Base-by-base conservation (phyloP, 2,888 invertebrate species). In the Zele albiditarsus region DNA sequence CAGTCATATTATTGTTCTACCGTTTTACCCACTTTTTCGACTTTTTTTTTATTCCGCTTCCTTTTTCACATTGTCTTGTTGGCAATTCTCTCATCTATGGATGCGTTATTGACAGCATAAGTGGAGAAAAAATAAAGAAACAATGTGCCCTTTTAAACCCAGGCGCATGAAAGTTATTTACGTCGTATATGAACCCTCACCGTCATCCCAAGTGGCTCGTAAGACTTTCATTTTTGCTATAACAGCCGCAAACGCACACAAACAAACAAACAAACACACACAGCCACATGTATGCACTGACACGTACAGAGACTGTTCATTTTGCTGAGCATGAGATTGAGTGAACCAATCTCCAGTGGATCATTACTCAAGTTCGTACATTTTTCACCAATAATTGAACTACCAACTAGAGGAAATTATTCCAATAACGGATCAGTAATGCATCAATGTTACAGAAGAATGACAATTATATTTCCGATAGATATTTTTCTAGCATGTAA, bases 131-230 rank as follows among this genome's bases (percentile, higher is more conserved):
- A 8, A 20, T n/a, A 53, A 53, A 4, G 20, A 38, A 38, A 5
- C 4, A 62, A 28, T 62, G 28, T 6, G 3, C 25, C 25, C 28
- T 62, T 28, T 12, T 49, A 42, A 4, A 38, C 46, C 16, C 1
- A 27, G 27, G 16, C 67, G 8, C 0, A n/a, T 27, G 27, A 10
- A 60, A 53, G 10, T 60, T 60, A 27, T 27, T 60, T 60, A 14
- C 25, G 27, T 27, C 14, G 27, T 28, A 28, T 27, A 23, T 20
- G 53, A 60, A 60, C 60, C 60, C 8, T 62, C 62, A 46, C 46
- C 33, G 20, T 49, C 53, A 28, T 46, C 71, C 16, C 31, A 49
- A 53, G 60, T 28, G 60, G 28, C 27, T 60, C 60, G 60, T 60
- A 6, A 27, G 27, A 28, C 60, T 60, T 58, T 27, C 27, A 60